Conservation (phyloP, 2,888 invertebrate species). For the Meloe dianella region DNA sequence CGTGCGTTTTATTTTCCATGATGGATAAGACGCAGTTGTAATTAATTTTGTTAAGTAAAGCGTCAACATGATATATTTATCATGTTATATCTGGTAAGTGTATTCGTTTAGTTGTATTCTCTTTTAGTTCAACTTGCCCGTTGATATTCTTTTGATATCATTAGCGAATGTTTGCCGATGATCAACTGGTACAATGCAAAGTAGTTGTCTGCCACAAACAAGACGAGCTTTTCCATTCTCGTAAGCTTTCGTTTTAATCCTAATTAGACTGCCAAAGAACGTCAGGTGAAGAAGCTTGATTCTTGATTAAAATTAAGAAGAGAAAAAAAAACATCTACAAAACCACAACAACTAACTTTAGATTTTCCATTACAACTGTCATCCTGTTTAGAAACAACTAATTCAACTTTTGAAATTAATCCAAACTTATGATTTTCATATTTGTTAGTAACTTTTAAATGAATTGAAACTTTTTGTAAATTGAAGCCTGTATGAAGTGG, state of each 20-base stretch:
- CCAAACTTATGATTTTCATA: not conserved
- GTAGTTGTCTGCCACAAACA: too few relatives aligned
- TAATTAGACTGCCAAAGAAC: too few relatives aligned
- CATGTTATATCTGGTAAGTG: slow-evolving; percentile 8
- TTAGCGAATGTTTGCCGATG: not conserved
- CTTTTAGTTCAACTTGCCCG: not conserved
- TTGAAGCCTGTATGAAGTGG: not conserved
- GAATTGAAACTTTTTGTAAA: too few relatives aligned
- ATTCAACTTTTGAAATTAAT: not conserved
- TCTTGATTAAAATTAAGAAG: too few relatives aligned
- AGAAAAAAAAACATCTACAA: too few relatives aligned
- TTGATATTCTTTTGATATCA: too few relatives aligned
- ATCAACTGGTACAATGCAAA: not conserved
- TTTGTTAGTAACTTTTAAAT: too few relatives aligned
- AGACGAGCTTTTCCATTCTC: too few relatives aligned
- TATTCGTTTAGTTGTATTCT: not conserved
- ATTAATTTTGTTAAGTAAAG: slow-evolving; percentile 20
- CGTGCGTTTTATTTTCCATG: slow-evolving; percentile 21
- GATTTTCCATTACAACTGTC: too few relatives aligned
- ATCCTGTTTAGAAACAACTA: not conserved
- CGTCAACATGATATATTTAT: not conserved
- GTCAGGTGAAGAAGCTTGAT: too few relatives aligned
- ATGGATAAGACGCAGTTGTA: slow-evolving; percentile 19
- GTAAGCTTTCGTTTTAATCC: too few relatives aligned
- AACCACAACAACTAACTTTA: too few relatives aligned